phyloP scores from a whole-genome alignment of 2,888 invertebrate genomes.

The Drosophila sordidula region DNA sequence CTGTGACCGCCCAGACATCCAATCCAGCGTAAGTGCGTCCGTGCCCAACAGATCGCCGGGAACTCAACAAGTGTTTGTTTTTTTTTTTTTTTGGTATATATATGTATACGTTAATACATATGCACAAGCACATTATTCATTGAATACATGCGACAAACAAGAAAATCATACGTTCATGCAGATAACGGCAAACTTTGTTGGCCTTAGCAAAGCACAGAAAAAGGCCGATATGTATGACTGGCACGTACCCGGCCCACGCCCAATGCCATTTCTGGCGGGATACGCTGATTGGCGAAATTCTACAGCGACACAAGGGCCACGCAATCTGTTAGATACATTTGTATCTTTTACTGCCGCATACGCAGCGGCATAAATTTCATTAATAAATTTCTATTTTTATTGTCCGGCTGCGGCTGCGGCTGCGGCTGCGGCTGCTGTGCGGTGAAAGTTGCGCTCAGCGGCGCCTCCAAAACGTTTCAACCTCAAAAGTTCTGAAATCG shows the following conservation, averaged over 20 bases:
- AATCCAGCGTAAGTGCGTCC: conserved; percentile 59
- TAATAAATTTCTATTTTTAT: conserved; percentile 47
- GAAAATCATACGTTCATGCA: conserved; percentile 28
- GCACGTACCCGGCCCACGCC: conserved; percentile 62
- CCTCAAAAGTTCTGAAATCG: conserved; percentile 43
- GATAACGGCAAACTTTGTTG: conserved; percentile 46
- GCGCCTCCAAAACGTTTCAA: conserved; percentile 22
- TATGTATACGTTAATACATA: conserved; percentile 6
- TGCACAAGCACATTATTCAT: neutral
- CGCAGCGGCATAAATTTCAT: conserved; percentile 38
- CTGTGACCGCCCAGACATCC: conserved; percentile 64
- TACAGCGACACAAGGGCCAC: conserved; percentile 23
- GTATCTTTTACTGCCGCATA: conserved; percentile 33
- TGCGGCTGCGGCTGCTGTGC: conserved; percentile 6
- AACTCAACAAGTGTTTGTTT: conserved; percentile 30
- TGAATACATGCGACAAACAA: conserved; percentile 25
- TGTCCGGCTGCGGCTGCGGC: conserved; percentile 4
- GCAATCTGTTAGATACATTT: conserved; percentile 45
- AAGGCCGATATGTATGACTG: conserved; percentile 25
- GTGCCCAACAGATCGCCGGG: neutral
- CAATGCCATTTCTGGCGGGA: conserved; percentile 44
- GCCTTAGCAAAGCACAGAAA: conserved; percentile 13
- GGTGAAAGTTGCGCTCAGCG: conserved; percentile 46
- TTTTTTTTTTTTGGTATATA: no score
- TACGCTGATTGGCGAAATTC: conserved; percentile 22